Evolutionary conservation across 2,797 vertebrate genomes (phyloP).

Genomic region (Gallinago nigripennis): DNA sequence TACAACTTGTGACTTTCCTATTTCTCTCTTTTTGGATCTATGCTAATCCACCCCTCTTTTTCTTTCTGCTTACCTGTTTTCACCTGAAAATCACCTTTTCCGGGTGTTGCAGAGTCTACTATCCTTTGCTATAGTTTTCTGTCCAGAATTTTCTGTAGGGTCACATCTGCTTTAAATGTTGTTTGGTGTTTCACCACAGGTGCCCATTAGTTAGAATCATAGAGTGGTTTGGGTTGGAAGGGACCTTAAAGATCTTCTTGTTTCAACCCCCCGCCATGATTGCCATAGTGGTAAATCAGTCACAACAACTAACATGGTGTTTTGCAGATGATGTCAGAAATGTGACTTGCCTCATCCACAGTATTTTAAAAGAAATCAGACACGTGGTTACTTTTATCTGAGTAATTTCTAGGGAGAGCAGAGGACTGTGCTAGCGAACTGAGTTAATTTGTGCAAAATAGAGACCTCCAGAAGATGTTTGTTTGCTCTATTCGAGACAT

Average conservation of each 20-base stretch:
- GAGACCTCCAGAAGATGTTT: neutral
- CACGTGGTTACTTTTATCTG: neutral
- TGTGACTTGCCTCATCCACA: neutral
- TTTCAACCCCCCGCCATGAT: too few relatives aligned
- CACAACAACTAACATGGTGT: rapidly evolving
- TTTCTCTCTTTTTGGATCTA: neutral
- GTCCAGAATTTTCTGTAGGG: neutral
- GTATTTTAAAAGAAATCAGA: neutral
- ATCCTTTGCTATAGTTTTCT: neutral
- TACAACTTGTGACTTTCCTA: neutral
- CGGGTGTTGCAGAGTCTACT: neutral
- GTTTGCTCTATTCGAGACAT: neutral
- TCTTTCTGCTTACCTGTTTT: neutral
- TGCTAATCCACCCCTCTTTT: neutral
- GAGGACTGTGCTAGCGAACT: neutral
- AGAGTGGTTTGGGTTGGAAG: too few relatives aligned
- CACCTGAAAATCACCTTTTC: neutral
- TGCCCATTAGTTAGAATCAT: neutral
- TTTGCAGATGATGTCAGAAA: neutral
- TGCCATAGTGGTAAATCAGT: too few relatives aligned
- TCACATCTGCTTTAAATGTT: neutral
- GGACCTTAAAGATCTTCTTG: too few relatives aligned
- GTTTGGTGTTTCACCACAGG: neutral
- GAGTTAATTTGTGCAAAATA: neutral
- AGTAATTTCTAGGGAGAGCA: neutral